phyloP scores from a whole-genome alignment of 2,888 invertebrate genomes.

The Ethmia dodecea region DNA sequence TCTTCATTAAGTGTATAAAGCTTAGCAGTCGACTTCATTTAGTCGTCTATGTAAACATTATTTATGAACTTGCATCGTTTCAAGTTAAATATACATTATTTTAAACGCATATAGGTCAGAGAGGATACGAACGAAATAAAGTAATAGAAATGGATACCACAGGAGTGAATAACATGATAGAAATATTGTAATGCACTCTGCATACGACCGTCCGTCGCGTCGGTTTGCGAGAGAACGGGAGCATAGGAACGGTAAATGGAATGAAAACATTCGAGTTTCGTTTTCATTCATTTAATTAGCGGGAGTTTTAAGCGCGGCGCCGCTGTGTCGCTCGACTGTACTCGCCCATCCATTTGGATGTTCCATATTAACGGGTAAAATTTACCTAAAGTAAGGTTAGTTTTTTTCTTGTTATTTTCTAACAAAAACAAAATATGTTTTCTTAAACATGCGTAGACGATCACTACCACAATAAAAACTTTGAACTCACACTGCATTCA shows the following conservation, averaged over 20 bases:
- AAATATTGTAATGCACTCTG: constrained; percentile 47
- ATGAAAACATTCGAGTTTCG: constrained; percentile 72
- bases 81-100: too few relatives aligned
- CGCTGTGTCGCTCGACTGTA: constrained; percentile 44
- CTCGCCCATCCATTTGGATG: constrained; percentile 47
- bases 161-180: constrained; percentile 29
- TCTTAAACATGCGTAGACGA: too few relatives aligned
- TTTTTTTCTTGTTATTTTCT: too few relatives aligned
- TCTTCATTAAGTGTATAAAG: too few relatives aligned
- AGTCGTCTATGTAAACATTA: too few relatives aligned
- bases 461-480: too few relatives aligned
- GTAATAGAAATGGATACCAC: constrained; percentile 11
- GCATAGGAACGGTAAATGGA: constrained; percentile 63
- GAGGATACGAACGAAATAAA: constrained; percentile 9
- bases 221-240: constrained; percentile 33
- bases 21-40: too few relatives aligned
- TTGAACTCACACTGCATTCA: too few relatives aligned
- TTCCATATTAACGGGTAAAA: too few relatives aligned
- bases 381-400: too few relatives aligned
- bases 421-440: too few relatives aligned
- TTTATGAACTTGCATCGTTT: too few relatives aligned
- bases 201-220: constrained; percentile 47
- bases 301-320: constrained; percentile 62
- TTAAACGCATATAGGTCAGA: constrained; percentile 9
- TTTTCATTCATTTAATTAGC: constrained; percentile 74